Evolutionary conservation across 2,888 invertebrate genomes (phyloP).

Genomic region (Prosapia bicincta): DNA sequence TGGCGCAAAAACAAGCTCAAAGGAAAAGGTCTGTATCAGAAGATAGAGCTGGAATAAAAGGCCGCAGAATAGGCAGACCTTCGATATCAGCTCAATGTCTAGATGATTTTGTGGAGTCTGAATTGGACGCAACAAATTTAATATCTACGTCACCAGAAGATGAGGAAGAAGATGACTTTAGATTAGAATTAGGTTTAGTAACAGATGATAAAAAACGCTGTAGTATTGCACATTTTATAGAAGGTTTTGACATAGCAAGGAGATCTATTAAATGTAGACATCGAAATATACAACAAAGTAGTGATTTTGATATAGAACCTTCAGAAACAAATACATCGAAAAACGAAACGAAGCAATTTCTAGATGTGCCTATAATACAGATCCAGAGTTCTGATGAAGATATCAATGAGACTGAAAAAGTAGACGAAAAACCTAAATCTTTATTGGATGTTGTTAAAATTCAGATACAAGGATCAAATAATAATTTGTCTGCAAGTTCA

Average conservation of each 20-base stretch:
- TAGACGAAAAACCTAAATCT: constrained; percentile 16
- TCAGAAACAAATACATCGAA: background rate
- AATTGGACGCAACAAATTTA: constrained; percentile 41
- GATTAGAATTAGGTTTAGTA: constrained; percentile 36
- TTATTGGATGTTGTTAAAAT: constrained; percentile 36
- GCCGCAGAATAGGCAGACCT: background rate
- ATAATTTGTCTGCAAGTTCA: constrained; percentile 31
- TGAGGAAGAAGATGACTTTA: constrained; percentile 41
- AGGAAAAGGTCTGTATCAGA: constrained; percentile 21
- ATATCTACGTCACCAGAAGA: constrained; percentile 40
- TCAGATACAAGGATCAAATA: constrained; percentile 38
- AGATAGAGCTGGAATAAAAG: constrained; percentile 17
- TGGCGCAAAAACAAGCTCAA: constrained; percentile 15
- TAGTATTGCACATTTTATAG: constrained; percentile 77
- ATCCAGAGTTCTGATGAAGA: constrained; percentile 34
- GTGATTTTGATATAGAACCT: constrained; percentile 26
- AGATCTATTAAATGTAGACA: constrained; percentile 61
- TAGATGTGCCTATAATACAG: constrained; percentile 34
- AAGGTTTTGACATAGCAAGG: constrained; percentile 75
- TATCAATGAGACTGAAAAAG: constrained; percentile 31
- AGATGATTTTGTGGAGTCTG: constrained; percentile 30
- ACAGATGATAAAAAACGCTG: constrained; percentile 46
- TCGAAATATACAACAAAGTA: constrained; percentile 31
- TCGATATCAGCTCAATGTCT: constrained; percentile 8
- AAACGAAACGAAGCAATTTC: constrained; percentile 22